Conservation (phyloP, 2,797 vertebrate species). For the Hypotaenidia okinawae region DNA sequence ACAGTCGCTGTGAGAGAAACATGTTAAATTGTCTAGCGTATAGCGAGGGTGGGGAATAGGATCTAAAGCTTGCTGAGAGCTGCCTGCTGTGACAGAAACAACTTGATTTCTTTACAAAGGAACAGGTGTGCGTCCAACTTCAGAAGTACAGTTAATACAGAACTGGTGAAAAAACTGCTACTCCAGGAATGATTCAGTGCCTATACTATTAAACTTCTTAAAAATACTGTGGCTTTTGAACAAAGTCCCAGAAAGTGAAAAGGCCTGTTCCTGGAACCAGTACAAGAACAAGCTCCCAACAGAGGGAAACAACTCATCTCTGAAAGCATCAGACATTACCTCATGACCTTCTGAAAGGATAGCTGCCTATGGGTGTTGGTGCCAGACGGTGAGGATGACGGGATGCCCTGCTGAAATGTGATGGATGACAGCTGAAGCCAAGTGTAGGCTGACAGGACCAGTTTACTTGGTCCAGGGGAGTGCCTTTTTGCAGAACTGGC, state of each 20-base stretch:
- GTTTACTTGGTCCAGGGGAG: not conserved
- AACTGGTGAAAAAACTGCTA: not conserved
- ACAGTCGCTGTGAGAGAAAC: conserved; percentile 23
- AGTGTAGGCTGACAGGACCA: not conserved
- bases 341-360: not conserved
- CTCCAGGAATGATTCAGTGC: not conserved
- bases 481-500: not conserved
- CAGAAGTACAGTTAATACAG: conserved; percentile 28
- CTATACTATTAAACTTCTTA: not conserved
- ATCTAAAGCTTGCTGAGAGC: conserved; percentile 46
- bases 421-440: not conserved
- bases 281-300: not conserved
- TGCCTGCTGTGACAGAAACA: conserved; percentile 60
- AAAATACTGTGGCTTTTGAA: conserved; percentile 2
- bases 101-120: conserved; percentile 32
- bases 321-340: not conserved
- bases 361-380: not conserved
- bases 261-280: not conserved
- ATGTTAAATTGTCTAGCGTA: conserved; percentile 33
- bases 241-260: not conserved
- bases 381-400: not conserved
- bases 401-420: not conserved
- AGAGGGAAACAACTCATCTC: not conserved
- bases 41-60: conserved; percentile 32
- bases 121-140: not conserved